These are phyloP conservation scores for Drosophila antonietae DNA, from an alignment of 2,888 invertebrate species.

Conservation along the genomic window DNA sequence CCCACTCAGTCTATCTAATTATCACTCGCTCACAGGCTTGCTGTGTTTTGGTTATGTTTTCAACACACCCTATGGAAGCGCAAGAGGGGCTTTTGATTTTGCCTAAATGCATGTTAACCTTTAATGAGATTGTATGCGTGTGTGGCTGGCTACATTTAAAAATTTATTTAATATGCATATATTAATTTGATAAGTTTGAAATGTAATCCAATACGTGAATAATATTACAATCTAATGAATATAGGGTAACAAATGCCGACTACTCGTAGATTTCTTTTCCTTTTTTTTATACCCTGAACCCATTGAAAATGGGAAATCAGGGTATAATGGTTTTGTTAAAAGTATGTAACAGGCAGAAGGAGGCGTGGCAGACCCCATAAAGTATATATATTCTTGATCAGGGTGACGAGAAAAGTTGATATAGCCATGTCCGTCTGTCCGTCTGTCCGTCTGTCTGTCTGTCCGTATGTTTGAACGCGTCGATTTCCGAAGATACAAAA, in stretches of 20 bases:
- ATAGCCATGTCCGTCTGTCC: no score
- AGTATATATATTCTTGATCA: no score
- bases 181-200: neutral
- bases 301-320: no score
- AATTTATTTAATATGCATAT: neutral
- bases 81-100: neutral
- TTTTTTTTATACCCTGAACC: no score
- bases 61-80: constrained; percentile 19
- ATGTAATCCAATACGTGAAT: no score
- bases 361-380: no score
- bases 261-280: neutral
- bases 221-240: neutral
- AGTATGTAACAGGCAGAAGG: no score
- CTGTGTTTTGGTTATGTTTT: constrained; percentile 18
- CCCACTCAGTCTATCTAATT: neutral
- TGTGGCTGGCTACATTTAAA: neutral
- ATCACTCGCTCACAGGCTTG: constrained; percentile 5
- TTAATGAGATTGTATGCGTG: neutral
- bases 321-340: no score
- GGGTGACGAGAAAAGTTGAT: no score
- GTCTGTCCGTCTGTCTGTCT: no score
- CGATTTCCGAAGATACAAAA: no score
- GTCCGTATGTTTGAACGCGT: no score
- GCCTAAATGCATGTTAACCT: neutral
- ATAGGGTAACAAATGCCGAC: constrained; percentile 12